Percentiles rank a stretch among this genome's conserved stretches.
phyloP scores from a whole-genome alignment of 2,888 invertebrate genomes.

The Andrena praecox region DNA sequence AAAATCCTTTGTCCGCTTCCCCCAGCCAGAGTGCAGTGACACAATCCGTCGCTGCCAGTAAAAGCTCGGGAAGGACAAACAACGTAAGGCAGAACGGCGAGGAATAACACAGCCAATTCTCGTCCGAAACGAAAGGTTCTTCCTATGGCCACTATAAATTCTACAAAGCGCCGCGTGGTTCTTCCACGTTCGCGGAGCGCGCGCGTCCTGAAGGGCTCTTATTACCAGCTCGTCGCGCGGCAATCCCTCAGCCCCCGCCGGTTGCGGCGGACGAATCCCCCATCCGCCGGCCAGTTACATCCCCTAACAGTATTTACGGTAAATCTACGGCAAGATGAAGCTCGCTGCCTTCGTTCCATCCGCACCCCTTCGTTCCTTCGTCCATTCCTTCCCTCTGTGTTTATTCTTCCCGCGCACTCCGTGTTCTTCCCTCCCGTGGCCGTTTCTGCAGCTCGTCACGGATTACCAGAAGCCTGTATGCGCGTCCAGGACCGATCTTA shows the following conservation, averaged over 20 bases:
- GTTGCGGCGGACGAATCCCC: constrained; percentile 29
- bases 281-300: constrained; percentile 27
- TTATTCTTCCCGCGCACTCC: background rate
- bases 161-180: constrained; percentile 6
- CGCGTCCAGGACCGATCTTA: constrained; percentile 64
- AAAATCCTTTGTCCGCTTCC: constrained; percentile 1
- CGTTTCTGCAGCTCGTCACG: constrained; percentile 17
- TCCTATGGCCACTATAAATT: constrained; percentile 22
- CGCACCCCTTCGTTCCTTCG: constrained; percentile 49
- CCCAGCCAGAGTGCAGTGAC: background rate
- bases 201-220: constrained; percentile 25
- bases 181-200: constrained; percentile 8
- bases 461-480: constrained; percentile 52
- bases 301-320: constrained; percentile 60
- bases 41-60: background rate
- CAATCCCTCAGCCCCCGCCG: constrained; percentile 13
- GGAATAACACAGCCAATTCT: constrained; percentile 32
- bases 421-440: constrained; percentile 4
- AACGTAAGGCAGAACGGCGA: constrained; percentile 15
- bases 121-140: constrained; percentile 11
- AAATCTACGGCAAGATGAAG: constrained; percentile 62
- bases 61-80: constrained; percentile 18
- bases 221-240: constrained; percentile 23
- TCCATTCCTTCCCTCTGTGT: constrained; percentile 9
- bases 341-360: constrained; percentile 51